A percentile compares a stretch with the other conserved stretches of the same genome.
Conservation (phyloP, 2,888 invertebrate genomes). For the Baronia brevicornis region DNA sequence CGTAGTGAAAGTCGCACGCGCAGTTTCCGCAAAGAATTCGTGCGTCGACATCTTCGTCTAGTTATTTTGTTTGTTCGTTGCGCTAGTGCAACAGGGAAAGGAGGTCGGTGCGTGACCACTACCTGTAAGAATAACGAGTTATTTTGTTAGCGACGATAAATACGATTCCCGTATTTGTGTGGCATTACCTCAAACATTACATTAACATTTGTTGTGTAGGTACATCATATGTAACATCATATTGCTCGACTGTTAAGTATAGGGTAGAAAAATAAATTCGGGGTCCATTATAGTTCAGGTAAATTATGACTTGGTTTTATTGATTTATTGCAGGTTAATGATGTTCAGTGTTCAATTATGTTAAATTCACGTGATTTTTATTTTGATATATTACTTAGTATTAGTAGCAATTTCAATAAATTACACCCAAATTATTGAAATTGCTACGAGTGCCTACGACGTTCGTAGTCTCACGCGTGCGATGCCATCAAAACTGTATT, state of each 20-base stretch:
- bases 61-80: constrained; percentile 69
- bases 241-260: no score
- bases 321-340: no score
- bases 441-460: constrained; percentile 40
- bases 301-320: no score
- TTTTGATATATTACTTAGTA: no score
- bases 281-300: no score
- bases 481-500: no score
- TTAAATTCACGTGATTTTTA: neutral
- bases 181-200: constrained; percentile 35
- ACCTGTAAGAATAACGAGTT: constrained; percentile 52
- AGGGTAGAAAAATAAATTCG: no score
- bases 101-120: constrained; percentile 62
- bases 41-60: constrained; percentile 65
- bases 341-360: neutral
- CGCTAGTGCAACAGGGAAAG: constrained; percentile 71
- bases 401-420: neutral
- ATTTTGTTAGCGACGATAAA: constrained; percentile 39
- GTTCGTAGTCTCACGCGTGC: no score
- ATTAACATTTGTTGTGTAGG: no score
- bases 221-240: no score
- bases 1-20: constrained; percentile 65
- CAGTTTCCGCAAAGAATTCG: constrained; percentile 63
- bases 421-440: constrained; percentile 3
- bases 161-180: constrained; percentile 46